Evolutionary conservation across 2,888 invertebrate species (phyloP).

Genomic region (Drosophila anomalata): DNA sequence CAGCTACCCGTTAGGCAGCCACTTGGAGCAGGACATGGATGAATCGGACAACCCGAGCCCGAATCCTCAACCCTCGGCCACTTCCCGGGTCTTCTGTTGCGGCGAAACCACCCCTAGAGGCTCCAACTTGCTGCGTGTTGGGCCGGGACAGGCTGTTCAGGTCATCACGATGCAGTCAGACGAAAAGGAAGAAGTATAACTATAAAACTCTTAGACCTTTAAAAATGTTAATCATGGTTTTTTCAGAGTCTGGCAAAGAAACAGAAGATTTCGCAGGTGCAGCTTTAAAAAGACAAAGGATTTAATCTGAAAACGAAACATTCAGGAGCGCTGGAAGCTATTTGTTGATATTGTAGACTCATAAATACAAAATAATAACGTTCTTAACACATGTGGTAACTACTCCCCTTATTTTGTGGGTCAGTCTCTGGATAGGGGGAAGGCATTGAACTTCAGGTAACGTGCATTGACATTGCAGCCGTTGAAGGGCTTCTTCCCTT

Average conservation of each 20-base stretch:
- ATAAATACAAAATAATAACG: slow-evolving; percentile 26
- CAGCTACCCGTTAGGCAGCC: slow-evolving; percentile 53
- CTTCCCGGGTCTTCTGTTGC: slow-evolving; percentile 83
- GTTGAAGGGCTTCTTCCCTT: slow-evolving; percentile 56
- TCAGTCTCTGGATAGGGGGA: slow-evolving; percentile 28
- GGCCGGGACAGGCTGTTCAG: slow-evolving; percentile 90
- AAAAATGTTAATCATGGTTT: slow-evolving; percentile 1
- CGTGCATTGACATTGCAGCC: slow-evolving; percentile 69
- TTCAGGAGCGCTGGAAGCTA: slow-evolving; percentile 39
- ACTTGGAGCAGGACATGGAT: slow-evolving; percentile 81
- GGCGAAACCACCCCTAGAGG: slow-evolving; percentile 65
- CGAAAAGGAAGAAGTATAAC: slow-evolving; percentile 50
- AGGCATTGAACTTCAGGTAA: slow-evolving; percentile 66
- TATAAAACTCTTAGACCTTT: background rate
- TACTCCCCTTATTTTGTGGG: slow-evolving; percentile 42
- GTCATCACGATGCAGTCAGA: slow-evolving; percentile 85
- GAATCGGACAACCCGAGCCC: slow-evolving; percentile 82
- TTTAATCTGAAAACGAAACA: slow-evolving; percentile 5
- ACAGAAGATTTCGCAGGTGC: slow-evolving; percentile 75
- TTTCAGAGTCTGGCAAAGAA: slow-evolving; percentile 79
- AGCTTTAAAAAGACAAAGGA: slow-evolving; percentile 60
- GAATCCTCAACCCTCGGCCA: slow-evolving; percentile 66
- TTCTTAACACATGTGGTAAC: slow-evolving; percentile 14
- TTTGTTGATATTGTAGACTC: slow-evolving; percentile 30
- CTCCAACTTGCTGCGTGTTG: slow-evolving; percentile 65